Base-by-base conservation (phyloP, 2,113 vertebrate genomes). In the Argyrosomus japonicus region DNA sequence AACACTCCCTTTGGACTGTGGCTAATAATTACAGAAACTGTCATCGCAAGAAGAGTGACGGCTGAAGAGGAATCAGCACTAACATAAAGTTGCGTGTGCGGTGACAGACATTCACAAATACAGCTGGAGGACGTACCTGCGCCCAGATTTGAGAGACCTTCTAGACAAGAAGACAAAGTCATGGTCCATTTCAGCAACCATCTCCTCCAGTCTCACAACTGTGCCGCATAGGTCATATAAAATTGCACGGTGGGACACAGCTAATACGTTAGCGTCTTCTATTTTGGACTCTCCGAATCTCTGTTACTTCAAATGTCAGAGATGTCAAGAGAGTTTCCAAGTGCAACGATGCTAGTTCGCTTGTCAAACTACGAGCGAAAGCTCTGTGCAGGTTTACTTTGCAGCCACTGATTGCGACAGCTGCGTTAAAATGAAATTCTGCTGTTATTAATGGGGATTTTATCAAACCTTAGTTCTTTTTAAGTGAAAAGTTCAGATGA, bases 11-110 rank as follows among this genome's bases (percentile, higher is more conserved):
- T 81, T 70, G 57, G 86, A 77, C 75, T 62, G 65, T 53, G 17
- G 70, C 75, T 84, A 88, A 90, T 84, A 88, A 88, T 83, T 68
- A 68, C 78, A 84, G 75, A 51, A 81, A 56, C 67, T 84, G 79
- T 74, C 82, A 82, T 51, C 54, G 62, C 53, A 27, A 19, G 43
- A 56, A 54, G 57, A 79, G 60, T 60, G 72, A 69, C 3, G 9
- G 62, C 69, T 68, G 48, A 18, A 27, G 53, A 60, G 40, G 56
- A 56, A 60, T 19, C 47, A 61, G 72, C 27, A 53, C 45, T 29
- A 64, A 77, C 50, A 51, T 27, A 3, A 78, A 48, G 68, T 43
- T 36, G 27, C 27, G 18, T 51, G 81, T 21, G 54, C 13, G 23
- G 21, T 29, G n/a, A 21, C 23, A 3, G 50, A 61, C n/a, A 3